Evolutionary conservation across 2,888 invertebrate species (phyloP).

Genomic region (Aquatica leii): DNA sequence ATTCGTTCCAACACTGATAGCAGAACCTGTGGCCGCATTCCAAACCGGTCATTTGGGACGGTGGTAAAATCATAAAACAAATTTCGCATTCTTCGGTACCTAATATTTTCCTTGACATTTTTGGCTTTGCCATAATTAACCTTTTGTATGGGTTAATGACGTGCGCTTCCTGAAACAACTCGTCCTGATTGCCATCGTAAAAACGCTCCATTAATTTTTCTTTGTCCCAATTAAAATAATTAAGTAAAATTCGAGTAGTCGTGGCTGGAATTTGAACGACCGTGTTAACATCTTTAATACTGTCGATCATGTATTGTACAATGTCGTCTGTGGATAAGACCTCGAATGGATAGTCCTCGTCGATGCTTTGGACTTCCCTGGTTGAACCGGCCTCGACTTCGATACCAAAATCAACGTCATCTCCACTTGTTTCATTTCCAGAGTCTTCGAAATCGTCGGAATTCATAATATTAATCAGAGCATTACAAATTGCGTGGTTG

Average conservation of each 20-base stretch:
- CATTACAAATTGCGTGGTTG: slow-evolving; percentile 9
- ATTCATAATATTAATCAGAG: slow-evolving; percentile 71
- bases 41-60: slow-evolving; percentile 89
- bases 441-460: slow-evolving; percentile 94
- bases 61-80: slow-evolving; percentile 83
- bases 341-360: slow-evolving; percentile 94
- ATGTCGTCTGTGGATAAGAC: slow-evolving; percentile 96
- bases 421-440: slow-evolving; percentile 92
- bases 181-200: slow-evolving; percentile 95
- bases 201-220: slow-evolving; percentile 97
- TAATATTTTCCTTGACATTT: slow-evolving; percentile 73
- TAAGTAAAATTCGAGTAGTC: slow-evolving; percentile 91
- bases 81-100: slow-evolving; percentile 93
- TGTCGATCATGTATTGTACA: slow-evolving; percentile 96
- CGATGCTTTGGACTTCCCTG: slow-evolving; percentile 80
- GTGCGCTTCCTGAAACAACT: slow-evolving; percentile 92
- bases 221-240: slow-evolving; percentile 99
- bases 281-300: slow-evolving; percentile 95
- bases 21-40: slow-evolving; percentile 98
- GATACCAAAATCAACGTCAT: slow-evolving; percentile 94
- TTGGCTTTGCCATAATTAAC: slow-evolving; percentile 71
- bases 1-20: slow-evolving; percentile 94
- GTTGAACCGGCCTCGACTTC: slow-evolving; percentile 81
- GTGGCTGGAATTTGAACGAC: slow-evolving; percentile 93
- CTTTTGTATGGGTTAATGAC: slow-evolving; percentile 93